These are phyloP conservation scores for Pantelozetes paolii DNA, from an alignment of 2,888 invertebrate species.

Conservation along the genomic window DNA sequence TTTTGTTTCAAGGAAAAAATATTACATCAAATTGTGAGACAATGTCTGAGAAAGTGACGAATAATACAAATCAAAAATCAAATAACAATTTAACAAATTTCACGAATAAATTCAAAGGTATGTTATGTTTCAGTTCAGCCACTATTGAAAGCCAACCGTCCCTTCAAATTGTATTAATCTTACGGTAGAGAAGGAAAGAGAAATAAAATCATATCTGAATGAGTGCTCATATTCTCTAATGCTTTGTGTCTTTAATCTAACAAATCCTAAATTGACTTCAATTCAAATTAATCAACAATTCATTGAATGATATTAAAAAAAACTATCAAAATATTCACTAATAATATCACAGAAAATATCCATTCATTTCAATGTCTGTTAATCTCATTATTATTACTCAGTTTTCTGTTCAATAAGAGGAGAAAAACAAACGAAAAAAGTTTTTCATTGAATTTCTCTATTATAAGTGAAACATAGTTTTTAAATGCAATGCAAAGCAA, in stretches of 20 bases:
- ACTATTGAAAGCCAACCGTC: background rate
- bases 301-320: background rate
- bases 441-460: background rate
- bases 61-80: constrained; percentile 5
- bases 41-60: constrained; percentile 26
- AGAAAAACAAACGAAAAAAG: too few relatives aligned
- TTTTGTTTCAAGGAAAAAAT: constrained; percentile 20
- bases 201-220: constrained; percentile 7
- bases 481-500: background rate
- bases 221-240: constrained; percentile 25
- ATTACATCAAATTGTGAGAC: background rate
- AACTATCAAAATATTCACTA: background rate
- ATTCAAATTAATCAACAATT: background rate
- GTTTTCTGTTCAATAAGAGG: too few relatives aligned
- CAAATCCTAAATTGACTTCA: background rate
- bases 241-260: constrained; percentile 14
- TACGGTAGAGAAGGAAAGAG: background rate
- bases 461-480: background rate
- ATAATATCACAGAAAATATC: too few relatives aligned
- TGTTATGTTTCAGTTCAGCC: background rate
- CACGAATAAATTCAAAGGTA: constrained; percentile 31
- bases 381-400: too few relatives aligned
- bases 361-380: too few relatives aligned
- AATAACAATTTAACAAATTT: constrained; percentile 5
- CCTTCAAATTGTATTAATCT: constrained; percentile 9